These are phyloP conservation scores for Callocephalon fimbriatum DNA, from an alignment of 2,113 vertebrate species.

Conservation along the genomic window DNA sequence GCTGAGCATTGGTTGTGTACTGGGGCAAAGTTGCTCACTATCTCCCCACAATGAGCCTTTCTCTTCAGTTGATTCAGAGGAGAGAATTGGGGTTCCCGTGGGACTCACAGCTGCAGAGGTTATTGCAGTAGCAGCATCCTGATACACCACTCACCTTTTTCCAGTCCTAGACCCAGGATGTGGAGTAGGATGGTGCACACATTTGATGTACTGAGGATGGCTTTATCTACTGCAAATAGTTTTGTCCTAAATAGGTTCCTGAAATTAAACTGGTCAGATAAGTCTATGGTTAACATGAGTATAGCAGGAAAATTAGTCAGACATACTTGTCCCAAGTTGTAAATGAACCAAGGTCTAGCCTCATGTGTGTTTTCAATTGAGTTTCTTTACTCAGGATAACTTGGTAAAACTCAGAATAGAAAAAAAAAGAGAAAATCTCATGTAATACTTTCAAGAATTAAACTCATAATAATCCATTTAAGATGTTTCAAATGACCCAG, in stretches of 20 bases:
- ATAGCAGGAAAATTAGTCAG: background rate
- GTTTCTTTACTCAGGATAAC: background rate
- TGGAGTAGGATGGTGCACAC: background rate
- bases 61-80: background rate
- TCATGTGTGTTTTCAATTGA: accelerated
- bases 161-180: background rate
- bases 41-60: background rate
- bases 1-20: background rate
- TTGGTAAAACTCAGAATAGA: too few species aligned
- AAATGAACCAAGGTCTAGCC: background rate
- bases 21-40: background rate
- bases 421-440: too few species aligned
- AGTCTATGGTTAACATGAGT: accelerated
- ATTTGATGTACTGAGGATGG: accelerated
- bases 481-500: too few species aligned
- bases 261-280: background rate
- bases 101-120: background rate
- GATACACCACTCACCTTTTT: background rate
- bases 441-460: too few species aligned
- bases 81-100: background rate
- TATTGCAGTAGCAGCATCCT: background rate
- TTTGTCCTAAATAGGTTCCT: background rate
- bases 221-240: background rate
- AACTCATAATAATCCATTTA: too few species aligned
- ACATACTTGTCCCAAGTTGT: accelerated